Evolutionary conservation across 2,888 invertebrate genomes (phyloP).

Genomic region (Athrips mouffetella): DNA sequence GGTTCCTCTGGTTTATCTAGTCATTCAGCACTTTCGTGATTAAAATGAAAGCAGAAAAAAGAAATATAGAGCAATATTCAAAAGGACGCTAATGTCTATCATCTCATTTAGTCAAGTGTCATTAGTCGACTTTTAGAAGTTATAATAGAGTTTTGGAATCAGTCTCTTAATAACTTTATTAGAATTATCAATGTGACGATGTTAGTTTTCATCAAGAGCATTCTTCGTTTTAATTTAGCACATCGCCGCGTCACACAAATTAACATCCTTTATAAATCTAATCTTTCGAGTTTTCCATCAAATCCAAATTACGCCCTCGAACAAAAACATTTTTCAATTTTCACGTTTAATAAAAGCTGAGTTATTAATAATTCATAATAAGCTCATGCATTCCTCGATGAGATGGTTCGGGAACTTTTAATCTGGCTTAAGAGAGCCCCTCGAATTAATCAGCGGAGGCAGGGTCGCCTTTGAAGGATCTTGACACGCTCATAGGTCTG

Average conservation of each 20-base stretch:
- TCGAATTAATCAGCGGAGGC: conserved; percentile 46
- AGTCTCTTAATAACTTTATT: too few relatives aligned
- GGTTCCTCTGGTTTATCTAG: too few relatives aligned
- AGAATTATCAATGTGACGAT: too few relatives aligned
- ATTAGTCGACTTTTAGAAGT: too few relatives aligned
- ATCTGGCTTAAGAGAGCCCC: conserved; percentile 44
- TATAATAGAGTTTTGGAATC: too few relatives aligned
- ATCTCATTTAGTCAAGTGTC: too few relatives aligned
- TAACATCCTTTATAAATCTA: conserved; percentile 5
- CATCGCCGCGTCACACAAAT: background rate
- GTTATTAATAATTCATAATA: conserved; percentile 54
- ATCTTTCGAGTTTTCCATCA: conserved; percentile 6
- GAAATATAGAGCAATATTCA: too few relatives aligned
- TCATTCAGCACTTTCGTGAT: too few relatives aligned
- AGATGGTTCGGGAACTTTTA: conserved; percentile 53
- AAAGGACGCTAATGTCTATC: too few relatives aligned
- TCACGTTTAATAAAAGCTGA: conserved; percentile 35
- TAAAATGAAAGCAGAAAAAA: too few relatives aligned
- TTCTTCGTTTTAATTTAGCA: conserved; percentile 7
- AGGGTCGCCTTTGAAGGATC: conserved; percentile 30
- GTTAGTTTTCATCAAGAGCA: background rate
- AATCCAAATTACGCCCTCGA: conserved; percentile 10
- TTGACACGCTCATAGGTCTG: conserved; percentile 29
- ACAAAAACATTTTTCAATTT: conserved; percentile 44
- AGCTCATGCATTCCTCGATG: conserved; percentile 50